A percentile compares a stretch with the other conserved stretches of the same genome.
Conservation (phyloP, 2,113 vertebrate genomes). For the Chauna torquata region DNA sequence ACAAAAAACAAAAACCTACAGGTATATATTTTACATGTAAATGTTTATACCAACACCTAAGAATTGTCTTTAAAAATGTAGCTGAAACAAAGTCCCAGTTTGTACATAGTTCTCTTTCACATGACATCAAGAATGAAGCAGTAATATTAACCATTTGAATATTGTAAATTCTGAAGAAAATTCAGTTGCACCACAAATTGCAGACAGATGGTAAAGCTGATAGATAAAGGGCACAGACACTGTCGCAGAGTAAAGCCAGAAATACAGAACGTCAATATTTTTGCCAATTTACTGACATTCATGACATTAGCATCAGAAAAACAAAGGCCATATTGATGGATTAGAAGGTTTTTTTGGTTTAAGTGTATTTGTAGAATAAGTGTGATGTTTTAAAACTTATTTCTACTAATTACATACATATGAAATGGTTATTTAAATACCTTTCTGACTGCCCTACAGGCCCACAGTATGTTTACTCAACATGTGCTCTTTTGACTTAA, state of each 20-base stretch:
- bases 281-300: not conserved
- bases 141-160: not conserved
- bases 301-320: not conserved
- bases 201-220: not conserved
- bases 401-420: not conserved
- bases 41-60: not conserved
- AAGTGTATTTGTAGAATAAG: not conserved
- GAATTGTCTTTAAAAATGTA: not conserved
- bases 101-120: not conserved
- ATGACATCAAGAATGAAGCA: not conserved
- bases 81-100: not conserved
- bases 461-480: not conserved
- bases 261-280: not conserved
- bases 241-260: not conserved
- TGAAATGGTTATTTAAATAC: conserved; percentile 22
- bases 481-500: not conserved
- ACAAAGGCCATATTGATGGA: not conserved
- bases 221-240: not conserved
- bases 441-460: not conserved
- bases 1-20: no score
- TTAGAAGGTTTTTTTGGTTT: not conserved
- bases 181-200: not conserved
- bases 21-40: not conserved
- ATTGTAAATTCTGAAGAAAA: not conserved
- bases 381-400: not conserved